phyloP scores from a whole-genome alignment of 2,888 invertebrate species.

The Selenia dentaria region DNA sequence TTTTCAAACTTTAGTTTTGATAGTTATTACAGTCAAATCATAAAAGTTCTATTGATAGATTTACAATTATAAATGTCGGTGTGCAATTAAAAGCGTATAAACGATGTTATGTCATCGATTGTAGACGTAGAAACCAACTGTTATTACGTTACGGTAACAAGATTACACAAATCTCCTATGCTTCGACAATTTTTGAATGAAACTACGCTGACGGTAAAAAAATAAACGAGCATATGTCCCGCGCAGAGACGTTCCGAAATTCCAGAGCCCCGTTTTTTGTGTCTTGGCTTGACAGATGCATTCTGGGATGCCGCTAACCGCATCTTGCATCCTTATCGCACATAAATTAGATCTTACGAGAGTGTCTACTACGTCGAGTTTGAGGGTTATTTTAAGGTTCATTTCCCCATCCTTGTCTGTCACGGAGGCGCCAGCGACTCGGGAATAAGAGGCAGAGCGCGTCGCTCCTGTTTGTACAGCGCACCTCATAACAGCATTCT shows the following conservation, averaged over 20 bases:
- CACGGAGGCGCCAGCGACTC: constrained; percentile 72
- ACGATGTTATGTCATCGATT: no score
- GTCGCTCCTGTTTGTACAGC: constrained; percentile 72
- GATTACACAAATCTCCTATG: constrained; percentile 81
- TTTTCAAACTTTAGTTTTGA: constrained; percentile 8
- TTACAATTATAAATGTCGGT: constrained; percentile 53
- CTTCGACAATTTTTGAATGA: constrained; percentile 82
- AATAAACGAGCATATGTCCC: constrained; percentile 78
- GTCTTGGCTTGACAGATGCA: constrained; percentile 83
- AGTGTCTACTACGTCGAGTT: constrained; percentile 66
- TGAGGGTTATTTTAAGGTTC: constrained; percentile 78
- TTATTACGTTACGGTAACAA: constrained; percentile 77
- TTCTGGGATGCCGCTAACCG: constrained; percentile 79
- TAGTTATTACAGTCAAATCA: constrained; percentile 37
- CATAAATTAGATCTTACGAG: constrained; percentile 65
- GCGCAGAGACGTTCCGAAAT: constrained; percentile 78
- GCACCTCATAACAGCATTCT: constrained; percentile 59
- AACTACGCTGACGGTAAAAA: constrained; percentile 68
- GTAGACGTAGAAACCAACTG: no score
- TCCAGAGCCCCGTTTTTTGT: constrained; percentile 77
- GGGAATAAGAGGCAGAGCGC: constrained; percentile 58
- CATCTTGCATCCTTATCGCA: constrained; percentile 80
- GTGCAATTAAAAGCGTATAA: constrained; percentile 45
- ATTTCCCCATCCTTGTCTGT: constrained; percentile 72
- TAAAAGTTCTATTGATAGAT: constrained; percentile 37